These are phyloP conservation scores for Dendrolimus punctatus DNA, from an alignment of 1,140 invertebrate species.

Conservation along the genomic window DNA sequence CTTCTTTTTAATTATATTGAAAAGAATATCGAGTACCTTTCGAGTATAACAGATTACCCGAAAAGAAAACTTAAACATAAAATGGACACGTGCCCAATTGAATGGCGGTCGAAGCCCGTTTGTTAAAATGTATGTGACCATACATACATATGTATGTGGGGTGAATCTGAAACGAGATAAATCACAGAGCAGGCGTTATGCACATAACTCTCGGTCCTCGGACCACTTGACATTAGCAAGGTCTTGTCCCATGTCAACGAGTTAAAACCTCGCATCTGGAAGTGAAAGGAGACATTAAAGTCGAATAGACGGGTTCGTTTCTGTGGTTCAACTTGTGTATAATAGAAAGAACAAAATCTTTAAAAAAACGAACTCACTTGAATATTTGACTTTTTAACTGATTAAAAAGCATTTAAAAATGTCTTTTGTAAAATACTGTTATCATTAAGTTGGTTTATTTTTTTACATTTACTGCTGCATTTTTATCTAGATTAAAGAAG, in stretches of 20 bases:
- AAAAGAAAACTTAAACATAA: constrained; percentile 11
- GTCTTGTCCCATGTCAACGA: constrained; percentile 33
- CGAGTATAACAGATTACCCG: no score
- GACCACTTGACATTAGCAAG: constrained; percentile 55
- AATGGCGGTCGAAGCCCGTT: constrained; percentile 28
- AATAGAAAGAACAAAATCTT: background rate
- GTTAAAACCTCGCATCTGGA: constrained; percentile 17
- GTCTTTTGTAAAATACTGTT: no score
- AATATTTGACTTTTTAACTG: no score
- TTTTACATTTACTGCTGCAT: no score
- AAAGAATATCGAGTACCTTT: no score
- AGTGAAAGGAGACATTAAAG: constrained; percentile 7
- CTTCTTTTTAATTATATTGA: no score
- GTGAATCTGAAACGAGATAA: constrained; percentile 40
- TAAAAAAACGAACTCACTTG: no score
- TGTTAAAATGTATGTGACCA: constrained; percentile 25
- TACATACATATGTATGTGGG: constrained; percentile 43
- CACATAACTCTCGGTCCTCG: constrained; percentile 47
- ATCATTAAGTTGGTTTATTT: no score
- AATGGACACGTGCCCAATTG: constrained; percentile 17
- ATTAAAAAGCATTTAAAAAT: no score
- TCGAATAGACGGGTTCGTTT: constrained; percentile 1
- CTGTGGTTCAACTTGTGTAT: constrained; percentile 1
- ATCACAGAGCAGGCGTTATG: constrained; percentile 50
- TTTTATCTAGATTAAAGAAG: no score